Evolutionary conservation across 2,888 invertebrate species (phyloP).

Genomic region (Lithophane ornitopus): DNA sequence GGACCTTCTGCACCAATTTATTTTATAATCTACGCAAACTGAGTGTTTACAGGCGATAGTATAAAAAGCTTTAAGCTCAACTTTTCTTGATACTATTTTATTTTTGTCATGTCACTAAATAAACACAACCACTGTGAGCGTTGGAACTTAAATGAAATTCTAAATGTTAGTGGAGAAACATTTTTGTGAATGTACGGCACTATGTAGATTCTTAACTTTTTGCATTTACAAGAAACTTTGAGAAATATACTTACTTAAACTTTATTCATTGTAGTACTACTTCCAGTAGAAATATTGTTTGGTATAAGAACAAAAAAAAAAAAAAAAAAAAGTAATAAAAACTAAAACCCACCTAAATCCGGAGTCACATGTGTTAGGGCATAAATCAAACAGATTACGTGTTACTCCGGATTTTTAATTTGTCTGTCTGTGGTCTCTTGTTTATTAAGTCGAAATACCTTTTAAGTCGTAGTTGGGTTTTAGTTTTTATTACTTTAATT

Average conservation of each 20-base stretch:
- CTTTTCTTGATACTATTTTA: constrained; percentile 59
- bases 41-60: constrained; percentile 25
- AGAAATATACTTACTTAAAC: not conserved
- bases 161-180: constrained; percentile 7
- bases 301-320: not conserved
- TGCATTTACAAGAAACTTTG: not conserved
- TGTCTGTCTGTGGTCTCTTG: no score
- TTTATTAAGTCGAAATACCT: no score
- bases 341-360: no score
- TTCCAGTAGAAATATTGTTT: not conserved
- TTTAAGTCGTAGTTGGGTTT: no score
- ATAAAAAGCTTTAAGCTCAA: constrained; percentile 54
- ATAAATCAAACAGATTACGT: no score
- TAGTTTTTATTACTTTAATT: no score
- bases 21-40: constrained; percentile 26
- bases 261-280: not conserved
- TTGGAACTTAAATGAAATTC: constrained; percentile 39
- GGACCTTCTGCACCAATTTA: constrained; percentile 29
- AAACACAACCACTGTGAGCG: constrained; percentile 42
- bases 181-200: not conserved
- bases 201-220: constrained; percentile 4
- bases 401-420: no score
- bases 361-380: no score
- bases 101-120: constrained; percentile 49
- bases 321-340: no score